phyloP scores from a whole-genome alignment of 2,797 vertebrate species.

The Mormyrus hasselquistii region DNA sequence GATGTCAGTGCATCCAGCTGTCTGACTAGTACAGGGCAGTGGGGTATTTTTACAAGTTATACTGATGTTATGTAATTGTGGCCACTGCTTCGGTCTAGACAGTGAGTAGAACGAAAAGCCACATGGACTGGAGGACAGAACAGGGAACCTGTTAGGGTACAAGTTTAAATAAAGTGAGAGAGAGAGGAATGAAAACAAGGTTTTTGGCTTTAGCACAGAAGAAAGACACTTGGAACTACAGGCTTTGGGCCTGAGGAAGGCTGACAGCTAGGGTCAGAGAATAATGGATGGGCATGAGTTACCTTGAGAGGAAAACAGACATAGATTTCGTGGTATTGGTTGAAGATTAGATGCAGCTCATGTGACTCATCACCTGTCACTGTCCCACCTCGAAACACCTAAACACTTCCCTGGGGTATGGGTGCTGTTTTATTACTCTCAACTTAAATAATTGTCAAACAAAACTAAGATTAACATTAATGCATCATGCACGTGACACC shows the following conservation, averaged over 20 bases:
- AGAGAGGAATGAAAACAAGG: neutral
- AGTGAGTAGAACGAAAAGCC: neutral
- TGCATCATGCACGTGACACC: neutral
- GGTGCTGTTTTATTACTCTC: neutral
- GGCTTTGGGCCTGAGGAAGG: neutral
- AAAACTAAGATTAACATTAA: neutral
- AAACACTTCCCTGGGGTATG: neutral
- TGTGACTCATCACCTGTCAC: neutral
- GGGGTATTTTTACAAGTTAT: neutral
- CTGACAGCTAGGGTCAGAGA: neutral
- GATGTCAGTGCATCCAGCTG: neutral
- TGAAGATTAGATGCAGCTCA: neutral
- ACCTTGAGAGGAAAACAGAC: neutral
- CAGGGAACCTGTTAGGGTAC: neutral
- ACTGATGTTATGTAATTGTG: neutral
- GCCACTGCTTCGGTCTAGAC: neutral
- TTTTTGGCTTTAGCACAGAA: neutral
- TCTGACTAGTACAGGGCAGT: neutral
- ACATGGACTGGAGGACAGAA: neutral
- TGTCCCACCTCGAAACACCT: neutral
- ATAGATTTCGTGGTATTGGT: neutral
- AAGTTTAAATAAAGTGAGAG: neutral
- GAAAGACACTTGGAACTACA: neutral
- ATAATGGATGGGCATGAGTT: neutral
- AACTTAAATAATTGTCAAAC: neutral